Conservation (phyloP, 2,113 vertebrate species). For the Leucopsar rothschildi region DNA sequence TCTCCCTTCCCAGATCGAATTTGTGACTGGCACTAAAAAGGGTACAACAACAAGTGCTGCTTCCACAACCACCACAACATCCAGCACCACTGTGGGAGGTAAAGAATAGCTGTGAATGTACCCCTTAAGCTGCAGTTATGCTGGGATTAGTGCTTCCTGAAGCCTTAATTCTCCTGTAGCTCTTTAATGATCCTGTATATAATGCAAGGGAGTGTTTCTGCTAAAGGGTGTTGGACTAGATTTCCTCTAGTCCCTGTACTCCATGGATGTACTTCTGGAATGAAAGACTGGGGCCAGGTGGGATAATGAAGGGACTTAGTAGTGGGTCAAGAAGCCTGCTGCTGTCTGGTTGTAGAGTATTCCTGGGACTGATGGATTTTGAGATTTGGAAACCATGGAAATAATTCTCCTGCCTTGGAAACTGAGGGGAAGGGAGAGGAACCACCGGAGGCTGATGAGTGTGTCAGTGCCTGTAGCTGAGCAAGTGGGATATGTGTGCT, state of each 20-base stretch:
- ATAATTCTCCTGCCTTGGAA: neutral
- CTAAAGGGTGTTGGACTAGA: neutral
- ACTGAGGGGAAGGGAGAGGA: neutral
- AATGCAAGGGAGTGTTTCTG: neutral
- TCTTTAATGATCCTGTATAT: neutral
- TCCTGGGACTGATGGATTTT: neutral
- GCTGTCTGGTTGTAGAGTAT: neutral
- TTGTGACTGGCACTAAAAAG: constrained; percentile 97
- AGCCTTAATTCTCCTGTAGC: neutral
- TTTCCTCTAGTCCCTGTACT: neutral
- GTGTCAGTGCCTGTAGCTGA: neutral
- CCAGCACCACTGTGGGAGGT: constrained; percentile 89
- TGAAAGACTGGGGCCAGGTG: neutral
- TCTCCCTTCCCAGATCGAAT: constrained; percentile 85
- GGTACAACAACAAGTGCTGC: constrained; percentile 85
- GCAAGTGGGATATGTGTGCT: neutral
- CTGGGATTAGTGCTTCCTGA: neutral
- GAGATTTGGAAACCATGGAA: neutral
- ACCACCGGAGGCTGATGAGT: neutral
- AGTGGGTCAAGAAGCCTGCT: neutral
- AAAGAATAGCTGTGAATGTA: neutral
- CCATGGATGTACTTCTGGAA: neutral
- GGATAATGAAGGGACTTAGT: neutral
- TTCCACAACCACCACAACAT: constrained; percentile 81
- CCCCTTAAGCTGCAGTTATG: neutral